Evolutionary conservation across 2,888 invertebrate genomes (phyloP), one percentile per base, ranked within the genome.

Genomic region (Danaus chrysippus): DNA sequence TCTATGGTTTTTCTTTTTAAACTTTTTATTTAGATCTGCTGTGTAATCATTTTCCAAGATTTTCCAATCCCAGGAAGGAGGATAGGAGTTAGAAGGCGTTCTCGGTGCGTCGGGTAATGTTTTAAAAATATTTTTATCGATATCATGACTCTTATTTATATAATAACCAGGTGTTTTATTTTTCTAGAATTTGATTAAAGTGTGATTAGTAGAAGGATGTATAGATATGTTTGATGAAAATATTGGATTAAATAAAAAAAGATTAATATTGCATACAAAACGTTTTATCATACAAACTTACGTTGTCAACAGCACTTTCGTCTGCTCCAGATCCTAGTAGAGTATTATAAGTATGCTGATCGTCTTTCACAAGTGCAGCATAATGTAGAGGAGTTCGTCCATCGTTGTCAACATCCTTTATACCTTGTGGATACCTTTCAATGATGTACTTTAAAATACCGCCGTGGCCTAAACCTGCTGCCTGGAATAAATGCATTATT

Each of bases 351-450:
- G 95, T 94, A 69, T 94, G 92, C 68, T 94, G 94, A 59, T 95
- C 95, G 73, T 97, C 96, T 78, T 95, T 95, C 23, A 94, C 91
- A 12, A 95, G 93, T 1, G 96, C 96, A 0, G 97, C 96, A 84
- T 96, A 98, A 85, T 98, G 98, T 56, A 98, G 86, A 0, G 98
- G 95, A 0, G 97, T 97, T 70, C 96, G 92, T 19, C 97, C 97
- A 65, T 97, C 96, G 75, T 94, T 94, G 83, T 98, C 98, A 15
- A 92, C 87, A 44, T 93, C 93, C 57, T 93, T 92, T 34, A 95
- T 91, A 1, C 94, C 93, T 76, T 93, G 92, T 6, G 95, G 95
- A 78, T 93, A 94, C 68, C 93, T 91, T 54, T 93, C 92, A 0
- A 95, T 81, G 54, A 97, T 93, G 79, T 94, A 95, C 72, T 95